Evolutionary conservation across 2,113 vertebrate genomes (phyloP), one percentile per base, ranked within the genome.

Genomic region (Pleuronectes platessa): DNA sequence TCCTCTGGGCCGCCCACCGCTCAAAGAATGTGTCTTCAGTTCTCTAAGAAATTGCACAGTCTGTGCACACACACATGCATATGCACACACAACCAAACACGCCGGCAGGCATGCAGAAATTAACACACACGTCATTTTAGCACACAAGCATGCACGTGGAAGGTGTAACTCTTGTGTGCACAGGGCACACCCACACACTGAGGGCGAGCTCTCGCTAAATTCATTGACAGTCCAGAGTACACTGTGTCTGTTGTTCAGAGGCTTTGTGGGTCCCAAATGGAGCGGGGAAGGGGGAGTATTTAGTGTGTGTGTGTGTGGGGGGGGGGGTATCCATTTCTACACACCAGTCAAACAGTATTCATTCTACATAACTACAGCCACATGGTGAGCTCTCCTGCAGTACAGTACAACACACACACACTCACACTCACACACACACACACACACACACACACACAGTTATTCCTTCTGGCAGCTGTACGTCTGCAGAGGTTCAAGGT

Each of bases 1-100:
- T 91, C 85, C 88, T 69, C 62, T 5, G 75, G 79, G 86, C 72
- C 55, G 78, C 75, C 77, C 76, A 77, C 72, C 40, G 0, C 84
- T 68, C 68, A 65, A 74, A 90, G 87, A 90, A 90, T 86, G 74
- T 23, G 26, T 79, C 87, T 80, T 87, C 74, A 90, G 85, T 88
- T 86, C 76, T 85, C 76, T 26, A 64, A 83, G 66, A 75, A 73
- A 66, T 68, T 45, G 61, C 56, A 35, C 61, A 47, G 51, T 18
- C 42, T 37, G 26, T 2, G 2, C 59, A 70, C 72, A 58, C 72
- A 58, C 61, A 45, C 61, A 76, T 2, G 2, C 66, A 42, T 64
- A 76, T 23, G 21, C 70, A 21, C 58, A 59, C 69, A 71, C 63
- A 61, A 7, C 21, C 72, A 45, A 47, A 76, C 60, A 26, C 68